A percentile compares a stretch with the other conserved stretches of the same genome.
phyloP scores from a whole-genome alignment of 2,797 vertebrate species.

The Tokudaia tokunoshimensis region DNA sequence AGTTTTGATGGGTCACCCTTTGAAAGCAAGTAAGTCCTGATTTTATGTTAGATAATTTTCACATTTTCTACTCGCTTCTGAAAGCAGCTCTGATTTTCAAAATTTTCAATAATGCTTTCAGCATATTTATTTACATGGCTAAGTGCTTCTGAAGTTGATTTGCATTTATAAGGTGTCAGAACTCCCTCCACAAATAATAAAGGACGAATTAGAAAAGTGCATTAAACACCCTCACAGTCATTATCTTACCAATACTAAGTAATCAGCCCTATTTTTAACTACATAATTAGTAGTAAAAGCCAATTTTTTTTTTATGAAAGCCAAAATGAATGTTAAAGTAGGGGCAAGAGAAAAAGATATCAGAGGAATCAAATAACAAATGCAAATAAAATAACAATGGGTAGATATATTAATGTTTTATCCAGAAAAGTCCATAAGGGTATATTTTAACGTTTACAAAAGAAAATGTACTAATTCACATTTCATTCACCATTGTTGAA shows the following conservation, averaged over 20 bases:
- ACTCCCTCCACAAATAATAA: slow-evolving; percentile 63
- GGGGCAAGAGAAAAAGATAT: slow-evolving; percentile 64
- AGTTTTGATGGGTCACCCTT: slow-evolving; percentile 52
- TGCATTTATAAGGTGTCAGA: slow-evolving; percentile 72
- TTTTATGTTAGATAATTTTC: slow-evolving; percentile 54
- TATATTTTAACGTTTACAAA: neutral
- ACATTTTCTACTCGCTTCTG: slow-evolving; percentile 52
- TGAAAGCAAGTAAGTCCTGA: slow-evolving; percentile 40
- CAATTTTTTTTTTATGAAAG: slow-evolving; percentile 51
- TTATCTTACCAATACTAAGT: slow-evolving; percentile 64
- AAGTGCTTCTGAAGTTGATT: slow-evolving; percentile 76
- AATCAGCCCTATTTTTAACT: slow-evolving; percentile 63
- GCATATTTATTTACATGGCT: slow-evolving; percentile 70
- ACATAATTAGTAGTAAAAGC: slow-evolving; percentile 57
- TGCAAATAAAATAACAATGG: slow-evolving; percentile 22
- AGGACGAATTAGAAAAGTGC: slow-evolving; percentile 57
- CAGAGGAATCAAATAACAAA: slow-evolving; percentile 55
- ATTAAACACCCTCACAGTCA: slow-evolving; percentile 48
- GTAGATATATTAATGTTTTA: neutral
- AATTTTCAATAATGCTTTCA: slow-evolving; percentile 72
- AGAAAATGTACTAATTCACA: neutral
- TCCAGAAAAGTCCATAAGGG: neutral
- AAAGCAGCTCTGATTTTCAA: slow-evolving; percentile 71
- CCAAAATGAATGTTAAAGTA: slow-evolving; percentile 60
- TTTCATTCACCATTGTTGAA: neutral